phyloP scores from a whole-genome alignment of 2,797 vertebrate genomes.

The Acrossocheilus fasciatus region DNA sequence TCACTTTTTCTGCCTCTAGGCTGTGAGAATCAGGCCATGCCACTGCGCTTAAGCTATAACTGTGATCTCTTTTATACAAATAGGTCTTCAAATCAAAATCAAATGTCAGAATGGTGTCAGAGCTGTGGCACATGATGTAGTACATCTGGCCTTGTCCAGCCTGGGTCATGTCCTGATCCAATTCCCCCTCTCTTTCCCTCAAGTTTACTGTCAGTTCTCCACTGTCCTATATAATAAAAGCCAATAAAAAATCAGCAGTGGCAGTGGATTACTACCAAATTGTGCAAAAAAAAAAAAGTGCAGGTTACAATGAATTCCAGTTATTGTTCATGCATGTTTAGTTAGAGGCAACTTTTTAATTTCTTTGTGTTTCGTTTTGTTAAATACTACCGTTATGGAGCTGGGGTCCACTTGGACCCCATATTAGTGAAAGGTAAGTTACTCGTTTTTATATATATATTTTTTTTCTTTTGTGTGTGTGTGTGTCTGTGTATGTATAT shows the following conservation, averaged over 20 bases:
- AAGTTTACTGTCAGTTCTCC: background rate
- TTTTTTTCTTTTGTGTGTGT: conserved; percentile 23
- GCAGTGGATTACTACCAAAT: conserved; percentile 1
- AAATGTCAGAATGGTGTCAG: conserved; percentile 6
- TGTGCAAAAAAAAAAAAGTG: background rate
- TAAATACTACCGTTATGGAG: conserved; percentile 64
- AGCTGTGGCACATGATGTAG: background rate
- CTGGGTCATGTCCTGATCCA: background rate
- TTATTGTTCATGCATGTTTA: conserved; percentile 21
- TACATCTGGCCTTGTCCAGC: background rate
- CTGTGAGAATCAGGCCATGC: conserved; percentile 54
- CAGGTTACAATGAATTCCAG: conserved; percentile 12
- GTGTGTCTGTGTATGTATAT: background rate
- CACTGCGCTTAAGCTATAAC: conserved; percentile 40
- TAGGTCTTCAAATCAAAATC: conserved; percentile 14
- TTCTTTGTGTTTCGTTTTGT: conserved; percentile 61
- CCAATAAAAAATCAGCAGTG: background rate
- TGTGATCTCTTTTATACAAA: conserved; percentile 23
- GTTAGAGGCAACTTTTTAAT: conserved; percentile 43
- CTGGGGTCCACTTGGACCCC: conserved; percentile 63
- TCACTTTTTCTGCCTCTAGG: conserved; percentile 17
- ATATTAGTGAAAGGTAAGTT: conserved; percentile 81
- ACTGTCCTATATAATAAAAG: background rate
- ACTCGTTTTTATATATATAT: conserved; percentile 42
- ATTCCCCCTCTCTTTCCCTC: background rate